A percentile compares a stretch with the other conserved stretches of the same genome.
phyloP scores from a whole-genome alignment of 2,797 vertebrate species.

The Cynodonichthys magdalenae region DNA sequence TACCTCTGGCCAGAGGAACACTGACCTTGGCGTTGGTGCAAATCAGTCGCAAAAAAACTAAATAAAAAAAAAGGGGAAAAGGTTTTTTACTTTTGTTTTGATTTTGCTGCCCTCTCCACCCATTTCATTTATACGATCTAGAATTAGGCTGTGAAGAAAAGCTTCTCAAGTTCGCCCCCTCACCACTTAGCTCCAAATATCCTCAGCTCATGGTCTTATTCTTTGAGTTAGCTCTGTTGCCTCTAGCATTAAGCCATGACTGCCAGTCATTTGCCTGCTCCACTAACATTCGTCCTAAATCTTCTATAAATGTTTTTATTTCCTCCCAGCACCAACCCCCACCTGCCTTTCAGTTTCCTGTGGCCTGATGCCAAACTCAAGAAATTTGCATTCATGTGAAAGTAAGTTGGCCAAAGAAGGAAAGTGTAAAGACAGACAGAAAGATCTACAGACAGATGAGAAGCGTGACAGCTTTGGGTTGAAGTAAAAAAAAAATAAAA shows the following conservation, averaged over 20 bases:
- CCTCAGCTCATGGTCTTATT: constrained; percentile 47
- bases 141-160: constrained; percentile 30
- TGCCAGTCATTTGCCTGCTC: constrained; percentile 59
- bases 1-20: constrained; percentile 70
- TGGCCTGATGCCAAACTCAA: constrained; percentile 55
- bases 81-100: constrained; percentile 48
- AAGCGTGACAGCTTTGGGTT: constrained; percentile 27
- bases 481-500: constrained; percentile 19
- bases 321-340: constrained; percentile 43
- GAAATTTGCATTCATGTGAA: constrained; percentile 43
- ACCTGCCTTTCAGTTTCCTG: constrained; percentile 42
- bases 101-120: constrained; percentile 49
- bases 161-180: constrained; percentile 18
- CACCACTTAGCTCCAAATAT: constrained; percentile 55
- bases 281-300: constrained; percentile 44
- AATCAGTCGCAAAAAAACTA: constrained; percentile 59
- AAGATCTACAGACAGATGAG: constrained; percentile 4
- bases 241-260: constrained; percentile 50
- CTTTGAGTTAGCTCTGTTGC: constrained; percentile 46
- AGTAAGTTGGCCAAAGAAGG: constrained; percentile 24
- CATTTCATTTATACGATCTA: constrained; percentile 36
- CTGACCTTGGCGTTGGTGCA: constrained; percentile 72
- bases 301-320: constrained; percentile 65
- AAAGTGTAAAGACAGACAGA: constrained; percentile 16
- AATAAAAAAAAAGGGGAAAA: constrained; percentile 63